phyloP scores from a whole-genome alignment of 2,113 vertebrate species.

The Tinamus guttatus region DNA sequence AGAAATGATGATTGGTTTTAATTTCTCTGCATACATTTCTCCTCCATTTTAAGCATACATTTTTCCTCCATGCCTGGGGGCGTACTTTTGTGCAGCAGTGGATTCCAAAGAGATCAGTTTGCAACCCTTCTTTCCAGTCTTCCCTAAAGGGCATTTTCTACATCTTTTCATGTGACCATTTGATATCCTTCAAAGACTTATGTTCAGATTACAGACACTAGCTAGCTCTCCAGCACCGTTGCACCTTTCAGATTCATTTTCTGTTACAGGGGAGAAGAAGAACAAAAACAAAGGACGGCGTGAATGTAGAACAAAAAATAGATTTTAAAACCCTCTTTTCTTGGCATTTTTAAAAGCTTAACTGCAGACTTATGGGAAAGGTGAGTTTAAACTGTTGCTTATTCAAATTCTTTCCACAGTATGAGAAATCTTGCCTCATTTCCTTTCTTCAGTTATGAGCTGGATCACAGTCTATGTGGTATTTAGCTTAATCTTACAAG shows the following conservation, averaged over 20 bases:
- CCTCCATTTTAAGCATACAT: not conserved
- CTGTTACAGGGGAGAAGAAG: not conserved
- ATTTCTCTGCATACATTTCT: not conserved
- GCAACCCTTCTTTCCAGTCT: not conserved
- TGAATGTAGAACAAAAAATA: not conserved
- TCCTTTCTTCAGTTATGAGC: not conserved
- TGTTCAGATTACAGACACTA: not conserved
- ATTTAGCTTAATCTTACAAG: not conserved
- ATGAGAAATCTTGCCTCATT: slow-evolving; percentile 38
- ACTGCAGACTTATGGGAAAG: slow-evolving; percentile 13
- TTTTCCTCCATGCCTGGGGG: not conserved
- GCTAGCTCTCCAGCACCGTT: not conserved
- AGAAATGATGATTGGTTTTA: not conserved
- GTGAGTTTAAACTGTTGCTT: not conserved
- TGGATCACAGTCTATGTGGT: not conserved
- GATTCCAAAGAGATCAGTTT: not conserved
- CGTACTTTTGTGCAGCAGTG: not conserved
- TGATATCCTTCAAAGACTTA: not conserved
- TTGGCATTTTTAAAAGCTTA: not conserved
- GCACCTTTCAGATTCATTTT: not conserved
- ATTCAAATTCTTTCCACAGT: slow-evolving; percentile 51
- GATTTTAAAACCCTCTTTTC: not conserved
- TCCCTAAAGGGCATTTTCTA: not conserved
- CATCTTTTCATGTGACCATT: not conserved
- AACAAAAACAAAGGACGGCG: not conserved